These are phyloP conservation scores for Oxycera nigricornis DNA, from an alignment of 2,888 invertebrate genomes.

Conservation along the genomic window DNA sequence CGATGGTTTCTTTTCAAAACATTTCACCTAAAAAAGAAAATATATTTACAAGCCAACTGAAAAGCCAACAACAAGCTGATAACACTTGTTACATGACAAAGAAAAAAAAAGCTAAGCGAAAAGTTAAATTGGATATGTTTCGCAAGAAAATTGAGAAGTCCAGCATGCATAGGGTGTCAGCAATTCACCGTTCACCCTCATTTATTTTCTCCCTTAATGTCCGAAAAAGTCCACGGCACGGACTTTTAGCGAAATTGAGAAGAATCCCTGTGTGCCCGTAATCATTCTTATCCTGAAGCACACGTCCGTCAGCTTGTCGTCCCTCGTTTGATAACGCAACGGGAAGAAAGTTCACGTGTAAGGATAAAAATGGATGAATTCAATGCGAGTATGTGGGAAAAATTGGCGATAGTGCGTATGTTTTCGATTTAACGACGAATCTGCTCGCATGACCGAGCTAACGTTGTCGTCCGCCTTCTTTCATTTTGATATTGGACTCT, in stretches of 20 bases:
- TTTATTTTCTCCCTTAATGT: slow-evolving; percentile 44
- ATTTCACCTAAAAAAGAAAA: not conserved
- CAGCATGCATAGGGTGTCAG: slow-evolving; percentile 26
- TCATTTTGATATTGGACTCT: not conserved
- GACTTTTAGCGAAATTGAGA: slow-evolving; percentile 8
- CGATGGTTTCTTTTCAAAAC: no score
- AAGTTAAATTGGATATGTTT: slow-evolving; percentile 17
- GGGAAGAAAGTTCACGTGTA: no score
- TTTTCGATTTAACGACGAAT: not conserved
- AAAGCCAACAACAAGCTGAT: no score
- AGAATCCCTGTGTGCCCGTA: slow-evolving; percentile 13
- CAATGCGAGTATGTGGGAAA: not conserved
- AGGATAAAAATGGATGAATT: no score
- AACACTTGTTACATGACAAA: no score
- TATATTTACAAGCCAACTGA: not conserved
- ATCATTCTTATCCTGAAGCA: slow-evolving; percentile 30
- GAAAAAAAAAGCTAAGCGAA: no score
- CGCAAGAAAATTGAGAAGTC: slow-evolving; percentile 19
- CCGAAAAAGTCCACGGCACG: slow-evolving; percentile 42
- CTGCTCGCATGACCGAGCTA: not conserved
- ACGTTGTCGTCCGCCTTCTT: not conserved
- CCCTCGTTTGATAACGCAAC: not conserved
- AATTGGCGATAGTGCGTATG: not conserved
- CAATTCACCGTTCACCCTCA: slow-evolving; percentile 43
- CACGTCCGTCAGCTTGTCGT: slow-evolving; percentile 6